These are phyloP conservation scores for Thunnus albacares DNA, from an alignment of 2,797 vertebrate genomes.

Conservation along the genomic window DNA sequence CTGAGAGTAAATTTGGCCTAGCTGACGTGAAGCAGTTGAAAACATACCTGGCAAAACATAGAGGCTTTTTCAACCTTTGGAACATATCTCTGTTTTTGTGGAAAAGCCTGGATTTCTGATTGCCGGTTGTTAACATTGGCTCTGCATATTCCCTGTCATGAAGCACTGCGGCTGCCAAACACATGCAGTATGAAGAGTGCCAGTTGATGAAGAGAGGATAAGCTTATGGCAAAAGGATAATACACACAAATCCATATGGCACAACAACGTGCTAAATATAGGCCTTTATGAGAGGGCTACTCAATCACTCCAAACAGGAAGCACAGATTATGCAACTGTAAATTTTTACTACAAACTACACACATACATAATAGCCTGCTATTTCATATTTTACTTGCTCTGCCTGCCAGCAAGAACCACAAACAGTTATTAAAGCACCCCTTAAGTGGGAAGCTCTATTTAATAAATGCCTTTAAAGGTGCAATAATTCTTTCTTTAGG, in stretches of 20 bases:
- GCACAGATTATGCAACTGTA: neutral
- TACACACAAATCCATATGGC: slow-evolving; percentile 69
- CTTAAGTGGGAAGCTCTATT: neutral
- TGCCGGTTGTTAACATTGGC: slow-evolving; percentile 26
- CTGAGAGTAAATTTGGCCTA: neutral
- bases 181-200: slow-evolving; percentile 23
- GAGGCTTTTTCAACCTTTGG: slow-evolving; percentile 71
- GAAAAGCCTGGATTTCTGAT: slow-evolving; percentile 21
- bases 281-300: slow-evolving; percentile 44
- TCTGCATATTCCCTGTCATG: slow-evolving; percentile 20
- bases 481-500: neutral
- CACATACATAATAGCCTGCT: neutral
- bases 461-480: neutral
- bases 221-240: slow-evolving; percentile 75
- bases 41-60: slow-evolving; percentile 76
- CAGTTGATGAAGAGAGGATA: slow-evolving; percentile 54
- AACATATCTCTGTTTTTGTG: slow-evolving; percentile 61
- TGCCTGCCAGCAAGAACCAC: neutral
- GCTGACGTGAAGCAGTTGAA: slow-evolving; percentile 8
- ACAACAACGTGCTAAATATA: slow-evolving; percentile 67
- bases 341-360: neutral
- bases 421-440: neutral
- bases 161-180: slow-evolving; percentile 33
- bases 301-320: slow-evolving; percentile 19
- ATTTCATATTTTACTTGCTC: neutral